A percentile compares a stretch with the other conserved stretches of the same genome.
Evolutionary conservation across 2,113 vertebrate species (phyloP).

Genomic region (Paratilapia polleni): DNA sequence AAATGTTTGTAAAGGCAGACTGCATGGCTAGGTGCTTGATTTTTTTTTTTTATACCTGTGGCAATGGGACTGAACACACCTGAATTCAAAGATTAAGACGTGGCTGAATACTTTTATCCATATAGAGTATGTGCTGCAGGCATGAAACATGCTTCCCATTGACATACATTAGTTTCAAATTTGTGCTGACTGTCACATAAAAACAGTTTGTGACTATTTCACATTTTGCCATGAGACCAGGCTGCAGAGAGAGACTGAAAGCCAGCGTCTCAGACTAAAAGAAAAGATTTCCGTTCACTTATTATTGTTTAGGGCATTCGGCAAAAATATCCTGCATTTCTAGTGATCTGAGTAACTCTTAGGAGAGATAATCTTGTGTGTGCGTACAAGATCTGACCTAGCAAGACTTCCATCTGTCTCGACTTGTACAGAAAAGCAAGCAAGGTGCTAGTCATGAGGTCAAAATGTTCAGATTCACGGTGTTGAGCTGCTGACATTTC

Average conservation of each 20-base stretch:
- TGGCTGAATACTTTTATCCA: neutral
- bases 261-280: neutral
- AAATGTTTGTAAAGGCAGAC: no score
- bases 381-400: neutral
- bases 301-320: neutral
- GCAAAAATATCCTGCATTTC: neutral
- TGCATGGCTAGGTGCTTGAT: neutral
- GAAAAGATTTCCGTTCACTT: neutral
- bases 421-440: neutral
- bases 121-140: neutral
- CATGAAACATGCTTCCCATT: neutral
- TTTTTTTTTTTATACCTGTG: neutral
- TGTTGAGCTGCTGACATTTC: slow-evolving; percentile 1
- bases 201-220: neutral
- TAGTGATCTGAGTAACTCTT: neutral
- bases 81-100: neutral
- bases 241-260: neutral
- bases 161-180: neutral
- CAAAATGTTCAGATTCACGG: neutral
- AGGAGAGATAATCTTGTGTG: neutral
- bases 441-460: neutral
- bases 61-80: neutral
- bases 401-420: neutral
- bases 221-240: neutral
- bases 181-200: neutral